Percentiles rank a stretch among this genome's conserved stretches.
Conservation (phyloP, 2,113 vertebrate species). For the Rhinichthys klamathensis region DNA sequence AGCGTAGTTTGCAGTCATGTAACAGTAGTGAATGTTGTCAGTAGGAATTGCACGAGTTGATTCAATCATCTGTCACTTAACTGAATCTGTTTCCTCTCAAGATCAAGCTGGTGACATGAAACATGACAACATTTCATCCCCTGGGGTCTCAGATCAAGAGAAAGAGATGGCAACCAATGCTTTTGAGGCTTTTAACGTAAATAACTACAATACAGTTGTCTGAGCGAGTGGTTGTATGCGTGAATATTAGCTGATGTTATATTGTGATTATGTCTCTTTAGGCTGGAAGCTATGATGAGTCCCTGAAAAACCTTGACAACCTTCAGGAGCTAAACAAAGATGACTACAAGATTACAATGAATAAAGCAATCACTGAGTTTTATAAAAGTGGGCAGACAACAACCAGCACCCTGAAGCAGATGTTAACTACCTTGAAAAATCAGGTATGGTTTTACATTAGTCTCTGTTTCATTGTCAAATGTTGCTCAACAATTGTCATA, state of each 20-base stretch:
- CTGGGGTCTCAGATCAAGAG: conserved; percentile 89
- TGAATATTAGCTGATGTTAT: background rate
- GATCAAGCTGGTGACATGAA: conserved; percentile 85
- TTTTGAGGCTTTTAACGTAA: conserved; percentile 88
- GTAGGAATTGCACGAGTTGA: background rate
- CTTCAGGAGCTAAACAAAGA: conserved; percentile 96
- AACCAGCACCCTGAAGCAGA: conserved; percentile 89
- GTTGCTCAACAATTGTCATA: background rate
- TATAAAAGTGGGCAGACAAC: conserved; percentile 93
- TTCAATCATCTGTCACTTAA: conserved; percentile 1
- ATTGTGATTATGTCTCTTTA: conserved; percentile 57
- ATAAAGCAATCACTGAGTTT: conserved; percentile 92
- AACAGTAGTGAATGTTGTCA: background rate
- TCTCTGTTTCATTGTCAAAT: background rate
- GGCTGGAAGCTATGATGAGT: conserved; percentile 90
- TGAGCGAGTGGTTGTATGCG: background rate
- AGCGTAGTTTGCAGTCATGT: background rate
- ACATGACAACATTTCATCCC: conserved; percentile 80
- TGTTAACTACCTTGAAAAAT: conserved; percentile 88
- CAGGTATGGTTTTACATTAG: conserved; percentile 73
- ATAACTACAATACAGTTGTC: background rate
- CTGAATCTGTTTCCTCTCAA: conserved; percentile 62
- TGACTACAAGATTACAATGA: conserved; percentile 96
- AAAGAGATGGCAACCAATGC: conserved; percentile 87
- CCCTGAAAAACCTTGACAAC: conserved; percentile 85